A percentile compares a stretch with the other conserved stretches of the same genome.
phyloP scores from a whole-genome alignment of 1,140 invertebrate genomes.

The Globodera ellingtonae region DNA sequence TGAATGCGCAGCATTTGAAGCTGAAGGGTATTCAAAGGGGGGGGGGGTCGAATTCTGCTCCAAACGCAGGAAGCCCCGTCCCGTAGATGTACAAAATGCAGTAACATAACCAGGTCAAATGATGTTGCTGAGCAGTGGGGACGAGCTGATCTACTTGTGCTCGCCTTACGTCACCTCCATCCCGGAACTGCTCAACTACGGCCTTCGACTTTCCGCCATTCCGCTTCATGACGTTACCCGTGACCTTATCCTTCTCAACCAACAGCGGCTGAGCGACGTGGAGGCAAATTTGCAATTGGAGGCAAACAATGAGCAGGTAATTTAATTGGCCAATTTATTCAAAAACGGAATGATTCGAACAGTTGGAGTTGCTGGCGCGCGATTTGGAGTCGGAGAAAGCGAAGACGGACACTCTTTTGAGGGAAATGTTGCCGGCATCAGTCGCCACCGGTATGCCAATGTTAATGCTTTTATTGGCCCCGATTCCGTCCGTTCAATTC shows the following conservation, averaged over 20 bases:
- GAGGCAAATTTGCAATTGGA: slow-evolving; percentile 86
- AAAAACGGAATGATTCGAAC: too few species aligned
- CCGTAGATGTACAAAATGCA: neutral
- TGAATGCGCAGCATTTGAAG: slow-evolving; percentile 33
- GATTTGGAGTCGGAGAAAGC: slow-evolving; percentile 92
- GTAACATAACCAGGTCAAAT: slow-evolving; percentile 46
- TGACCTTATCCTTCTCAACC: slow-evolving; percentile 91
- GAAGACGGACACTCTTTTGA: slow-evolving; percentile 79
- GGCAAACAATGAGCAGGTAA: slow-evolving; percentile 83
- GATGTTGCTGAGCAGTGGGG: slow-evolving; percentile 55
- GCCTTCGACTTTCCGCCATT: slow-evolving; percentile 89
- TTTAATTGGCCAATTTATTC: neutral
- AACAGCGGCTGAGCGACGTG: slow-evolving; percentile 96
- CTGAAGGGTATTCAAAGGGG: slow-evolving; percentile 17
- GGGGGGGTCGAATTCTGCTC: neutral
- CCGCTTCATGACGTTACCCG: slow-evolving; percentile 93
- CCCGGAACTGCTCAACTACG: slow-evolving; percentile 67
- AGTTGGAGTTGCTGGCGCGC: slow-evolving; percentile 85
- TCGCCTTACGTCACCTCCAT: slow-evolving; percentile 64
- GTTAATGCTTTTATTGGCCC: too few species aligned
- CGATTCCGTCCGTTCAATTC: neutral
- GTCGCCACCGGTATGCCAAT: slow-evolving; percentile 48
- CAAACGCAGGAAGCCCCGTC: neutral
- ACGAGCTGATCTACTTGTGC: slow-evolving; percentile 55
- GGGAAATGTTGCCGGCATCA: slow-evolving; percentile 56